These are phyloP conservation scores for Rhadinocentrus ornatus DNA, from an alignment of 2,797 vertebrate genomes.

Conservation along the genomic window DNA sequence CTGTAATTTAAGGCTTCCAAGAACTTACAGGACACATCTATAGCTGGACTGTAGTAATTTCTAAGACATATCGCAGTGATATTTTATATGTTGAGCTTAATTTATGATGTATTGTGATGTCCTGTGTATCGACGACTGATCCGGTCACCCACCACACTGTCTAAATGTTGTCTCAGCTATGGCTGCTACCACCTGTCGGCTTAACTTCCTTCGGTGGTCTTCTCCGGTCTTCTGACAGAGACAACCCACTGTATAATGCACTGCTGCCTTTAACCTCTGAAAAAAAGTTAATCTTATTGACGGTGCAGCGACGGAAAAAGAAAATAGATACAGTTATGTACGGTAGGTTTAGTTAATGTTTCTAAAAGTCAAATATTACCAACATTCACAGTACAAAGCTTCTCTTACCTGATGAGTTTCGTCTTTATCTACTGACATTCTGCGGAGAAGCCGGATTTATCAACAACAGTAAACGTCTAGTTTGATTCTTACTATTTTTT, in stretches of 20 bases:
- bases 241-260: constrained; percentile 88
- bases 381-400: no score
- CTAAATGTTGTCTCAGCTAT: constrained; percentile 90
- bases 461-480: not conserved
- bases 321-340: no score
- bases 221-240: constrained; percentile 82
- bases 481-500: not conserved
- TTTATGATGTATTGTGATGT: no score
- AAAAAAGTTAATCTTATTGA: not conserved
- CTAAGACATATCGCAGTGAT: no score
- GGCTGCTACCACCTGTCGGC: constrained; percentile 86
- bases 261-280: constrained; percentile 90
- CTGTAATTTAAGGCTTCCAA: no score
- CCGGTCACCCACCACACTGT: constrained; percentile 86
- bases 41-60: no score
- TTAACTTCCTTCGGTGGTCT: constrained; percentile 81
- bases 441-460: not conserved
- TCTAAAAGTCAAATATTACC: not conserved
- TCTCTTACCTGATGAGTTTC: constrained; percentile 60
- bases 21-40: no score
- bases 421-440: constrained; percentile 66
- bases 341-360: not conserved
- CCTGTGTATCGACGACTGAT: no score
- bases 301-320: not conserved
- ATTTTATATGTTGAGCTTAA: no score